These are phyloP conservation scores for Orthosia incerta DNA, from an alignment of 2,888 invertebrate genomes.

Conservation along the genomic window DNA sequence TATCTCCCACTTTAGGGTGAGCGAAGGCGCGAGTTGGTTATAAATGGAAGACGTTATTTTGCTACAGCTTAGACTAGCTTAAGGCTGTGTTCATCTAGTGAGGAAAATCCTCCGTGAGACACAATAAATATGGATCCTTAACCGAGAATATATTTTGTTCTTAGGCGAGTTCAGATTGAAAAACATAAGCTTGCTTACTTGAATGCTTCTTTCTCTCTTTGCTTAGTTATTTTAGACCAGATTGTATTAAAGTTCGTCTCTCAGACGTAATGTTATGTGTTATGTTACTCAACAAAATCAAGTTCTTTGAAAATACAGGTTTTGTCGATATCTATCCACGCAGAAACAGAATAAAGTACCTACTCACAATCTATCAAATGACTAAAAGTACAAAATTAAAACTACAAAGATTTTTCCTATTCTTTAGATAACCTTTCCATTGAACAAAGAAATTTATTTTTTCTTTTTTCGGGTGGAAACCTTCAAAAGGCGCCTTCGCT, in stretches of 20 bases:
- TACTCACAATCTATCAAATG: neutral
- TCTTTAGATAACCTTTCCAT: neutral
- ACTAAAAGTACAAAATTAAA: neutral
- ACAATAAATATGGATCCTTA: neutral
- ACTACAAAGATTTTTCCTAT: neutral
- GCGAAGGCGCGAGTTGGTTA: conserved; percentile 1
- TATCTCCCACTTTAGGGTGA: neutral
- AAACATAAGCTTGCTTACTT: neutral
- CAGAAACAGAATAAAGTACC: neutral
- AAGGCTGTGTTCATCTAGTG: neutral
- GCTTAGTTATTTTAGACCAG: neutral
- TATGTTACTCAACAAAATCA: neutral
- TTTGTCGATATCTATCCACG: neutral
- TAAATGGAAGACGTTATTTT: conserved; percentile 37
- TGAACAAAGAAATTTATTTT: conserved; percentile 4
- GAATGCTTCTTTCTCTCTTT: neutral
- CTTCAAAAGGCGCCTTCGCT: no score
- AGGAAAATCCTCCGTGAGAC: neutral
- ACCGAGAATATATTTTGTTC: neutral
- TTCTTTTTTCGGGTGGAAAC: no score
- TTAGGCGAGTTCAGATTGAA: neutral
- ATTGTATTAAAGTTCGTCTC: no score
- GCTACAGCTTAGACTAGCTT: conserved; percentile 7
- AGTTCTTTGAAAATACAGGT: neutral
- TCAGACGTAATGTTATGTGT: no score